A percentile compares a stretch with the other conserved stretches of the same genome.
Conservation (phyloP, 2,113 vertebrate genomes). For the Caranx ignobilis region DNA sequence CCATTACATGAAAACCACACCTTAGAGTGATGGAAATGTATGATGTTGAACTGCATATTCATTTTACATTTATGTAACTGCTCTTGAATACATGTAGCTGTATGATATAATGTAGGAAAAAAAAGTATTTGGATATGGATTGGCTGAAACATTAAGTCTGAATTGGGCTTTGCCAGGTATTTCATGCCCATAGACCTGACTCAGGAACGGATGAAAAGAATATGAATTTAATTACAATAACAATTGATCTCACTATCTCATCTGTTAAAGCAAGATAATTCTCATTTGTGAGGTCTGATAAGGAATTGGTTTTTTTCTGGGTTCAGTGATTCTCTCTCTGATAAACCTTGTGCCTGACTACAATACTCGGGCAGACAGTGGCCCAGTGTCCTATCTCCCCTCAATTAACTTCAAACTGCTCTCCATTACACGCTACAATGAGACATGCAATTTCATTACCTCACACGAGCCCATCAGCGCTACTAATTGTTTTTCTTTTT, state of each 20-base stretch:
- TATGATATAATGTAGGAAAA: background rate
- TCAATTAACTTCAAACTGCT: conserved; percentile 85
- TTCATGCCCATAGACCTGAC: conserved; percentile 35
- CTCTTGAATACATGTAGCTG: conserved; percentile 1
- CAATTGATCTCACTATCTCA: conserved; percentile 66
- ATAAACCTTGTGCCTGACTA: conserved; percentile 63
- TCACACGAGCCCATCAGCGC: conserved; percentile 69
- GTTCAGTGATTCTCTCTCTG: conserved; percentile 70
- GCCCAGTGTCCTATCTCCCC: conserved; percentile 79
- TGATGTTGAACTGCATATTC: conserved; percentile 14
- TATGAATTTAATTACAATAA: conserved; percentile 73
- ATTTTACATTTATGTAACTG: conserved; percentile 3
- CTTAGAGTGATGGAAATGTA: conserved; percentile 23
- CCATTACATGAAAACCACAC: conserved; percentile 33
- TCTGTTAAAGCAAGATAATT: conserved; percentile 70
- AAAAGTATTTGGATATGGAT: conserved; percentile 4
- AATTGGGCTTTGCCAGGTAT: conserved; percentile 2
- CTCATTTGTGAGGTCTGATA: conserved; percentile 67
- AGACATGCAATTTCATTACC: conserved; percentile 81
- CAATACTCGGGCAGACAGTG: conserved; percentile 66
- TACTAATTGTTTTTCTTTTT: conserved; percentile 80
- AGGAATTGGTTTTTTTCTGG: conserved; percentile 60
- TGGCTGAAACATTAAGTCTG: conserved; percentile 29
- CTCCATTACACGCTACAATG: conserved; percentile 84
- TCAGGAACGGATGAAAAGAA: conserved; percentile 62